Evolutionary conservation across 2,888 invertebrate species (phyloP).

Genomic region (Thyatira batis): DNA sequence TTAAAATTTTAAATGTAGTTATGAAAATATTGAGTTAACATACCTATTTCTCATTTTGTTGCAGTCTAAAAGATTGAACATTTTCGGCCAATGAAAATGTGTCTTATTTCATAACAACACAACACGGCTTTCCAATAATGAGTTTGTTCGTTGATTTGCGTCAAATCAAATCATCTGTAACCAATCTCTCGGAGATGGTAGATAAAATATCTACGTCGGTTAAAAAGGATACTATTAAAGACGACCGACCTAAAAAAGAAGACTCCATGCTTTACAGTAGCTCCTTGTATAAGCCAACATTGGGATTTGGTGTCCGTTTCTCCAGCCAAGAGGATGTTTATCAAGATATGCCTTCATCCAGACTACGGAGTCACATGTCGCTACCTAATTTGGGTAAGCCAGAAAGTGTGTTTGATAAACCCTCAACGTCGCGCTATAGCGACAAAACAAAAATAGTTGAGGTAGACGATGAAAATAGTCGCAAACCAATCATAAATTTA

Average conservation of each 20-base stretch:
- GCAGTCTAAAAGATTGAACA: conserved; percentile 8
- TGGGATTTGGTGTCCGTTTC: conserved; percentile 75
- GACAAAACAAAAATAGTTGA: conserved; percentile 64
- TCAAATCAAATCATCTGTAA: conserved; percentile 75
- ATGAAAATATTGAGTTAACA: neutral
- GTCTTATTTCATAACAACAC: neutral
- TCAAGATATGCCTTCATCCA: conserved; percentile 71
- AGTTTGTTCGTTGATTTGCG: conserved; percentile 78
- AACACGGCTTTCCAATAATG: conserved; percentile 38
- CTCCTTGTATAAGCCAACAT: conserved; percentile 68
- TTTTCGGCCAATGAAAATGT: neutral
- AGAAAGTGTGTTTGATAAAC: conserved; percentile 54
- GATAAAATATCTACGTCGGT: conserved; percentile 71
- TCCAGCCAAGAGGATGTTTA: conserved; percentile 76
- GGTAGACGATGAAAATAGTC: conserved; percentile 58
- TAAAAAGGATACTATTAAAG: conserved; percentile 48
- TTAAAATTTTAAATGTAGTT: too few relatives aligned
- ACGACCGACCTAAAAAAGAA: conserved; percentile 50
- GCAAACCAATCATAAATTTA: conserved; percentile 50
- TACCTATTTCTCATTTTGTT: conserved; percentile 11
- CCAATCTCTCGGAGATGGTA: conserved; percentile 76
- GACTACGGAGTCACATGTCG: conserved; percentile 75
- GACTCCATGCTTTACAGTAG: conserved; percentile 54
- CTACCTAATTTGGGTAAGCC: conserved; percentile 73
- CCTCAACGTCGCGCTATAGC: conserved; percentile 44